Evolutionary conservation across 1,140 invertebrate species (phyloP).

Genomic region (Saxidomus purpurata): DNA sequence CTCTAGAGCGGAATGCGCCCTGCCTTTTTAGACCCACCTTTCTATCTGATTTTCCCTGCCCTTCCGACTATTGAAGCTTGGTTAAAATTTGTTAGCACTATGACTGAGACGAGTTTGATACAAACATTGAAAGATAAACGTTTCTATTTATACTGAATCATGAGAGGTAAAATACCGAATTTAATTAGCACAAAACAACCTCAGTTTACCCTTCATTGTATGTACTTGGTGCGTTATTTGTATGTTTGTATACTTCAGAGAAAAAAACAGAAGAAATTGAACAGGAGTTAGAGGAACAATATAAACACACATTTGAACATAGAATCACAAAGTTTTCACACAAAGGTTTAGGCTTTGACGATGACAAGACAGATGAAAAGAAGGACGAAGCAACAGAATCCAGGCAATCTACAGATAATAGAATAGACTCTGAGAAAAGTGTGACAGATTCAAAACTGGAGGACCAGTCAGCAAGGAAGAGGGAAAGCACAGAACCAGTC

Average conservation of each 20-base stretch:
- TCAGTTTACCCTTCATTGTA: no score
- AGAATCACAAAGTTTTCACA: constrained; percentile 79
- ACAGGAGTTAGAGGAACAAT: constrained; percentile 82
- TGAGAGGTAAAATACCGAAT: no score
- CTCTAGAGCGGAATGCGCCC: no score
- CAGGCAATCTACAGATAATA: constrained; percentile 62
- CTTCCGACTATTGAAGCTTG: no score
- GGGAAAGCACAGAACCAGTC: constrained; percentile 47
- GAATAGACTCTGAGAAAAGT: constrained; percentile 54
- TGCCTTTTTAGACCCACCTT: no score
- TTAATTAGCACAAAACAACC: no score
- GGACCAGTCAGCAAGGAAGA: constrained; percentile 68
- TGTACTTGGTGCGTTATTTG: no score
- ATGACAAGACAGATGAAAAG: constrained; percentile 72
- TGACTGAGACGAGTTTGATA: no score
- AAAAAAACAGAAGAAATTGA: constrained; percentile 74
- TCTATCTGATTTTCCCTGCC: no score
- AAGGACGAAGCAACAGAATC: background rate
- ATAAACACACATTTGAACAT: constrained; percentile 81
- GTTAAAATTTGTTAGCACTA: no score
- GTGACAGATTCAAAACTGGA: constrained; percentile 43
- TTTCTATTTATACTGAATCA: no score
- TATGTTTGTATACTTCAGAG: constrained; percentile 69
- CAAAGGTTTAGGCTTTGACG: constrained; percentile 82
- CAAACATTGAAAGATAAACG: no score